Evolutionary conservation across 2,888 invertebrate species (phyloP).

Genomic region (Xanthia togata): DNA sequence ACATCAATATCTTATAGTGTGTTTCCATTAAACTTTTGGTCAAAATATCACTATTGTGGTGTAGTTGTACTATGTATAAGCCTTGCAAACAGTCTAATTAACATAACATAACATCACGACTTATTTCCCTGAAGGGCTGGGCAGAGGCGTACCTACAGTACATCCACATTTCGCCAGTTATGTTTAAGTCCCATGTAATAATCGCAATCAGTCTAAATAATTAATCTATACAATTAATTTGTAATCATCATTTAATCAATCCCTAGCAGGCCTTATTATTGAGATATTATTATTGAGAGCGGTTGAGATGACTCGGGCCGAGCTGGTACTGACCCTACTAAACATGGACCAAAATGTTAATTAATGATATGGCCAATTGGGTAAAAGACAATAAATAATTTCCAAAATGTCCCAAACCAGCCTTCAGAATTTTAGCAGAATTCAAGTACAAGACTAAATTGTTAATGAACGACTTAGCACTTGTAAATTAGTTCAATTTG

Average conservation of each 20-base stretch:
- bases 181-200: too few species aligned
- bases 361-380: background rate
- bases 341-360: too few species aligned
- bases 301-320: too few species aligned
- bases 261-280: background rate
- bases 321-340: too few species aligned
- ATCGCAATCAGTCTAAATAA: background rate
- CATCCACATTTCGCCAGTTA: too few species aligned
- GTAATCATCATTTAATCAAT: background rate
- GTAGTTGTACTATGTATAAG: background rate
- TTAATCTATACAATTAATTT: background rate
- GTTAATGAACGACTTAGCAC: constrained; percentile 67
- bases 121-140: too few species aligned
- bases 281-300: too few species aligned
- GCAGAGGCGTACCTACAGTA: too few species aligned
- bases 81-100: background rate
- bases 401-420: background rate
- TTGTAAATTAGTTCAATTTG: constrained; percentile 73
- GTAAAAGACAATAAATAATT: background rate
- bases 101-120: background rate
- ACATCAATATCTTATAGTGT: background rate
- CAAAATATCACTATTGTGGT: background rate
- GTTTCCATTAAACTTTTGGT: background rate
- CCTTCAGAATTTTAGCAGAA: background rate
- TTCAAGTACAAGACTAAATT: constrained; percentile 44